Evolutionary conservation across 2,888 invertebrate species (phyloP).

Genomic region (Macrophya annulata): DNA sequence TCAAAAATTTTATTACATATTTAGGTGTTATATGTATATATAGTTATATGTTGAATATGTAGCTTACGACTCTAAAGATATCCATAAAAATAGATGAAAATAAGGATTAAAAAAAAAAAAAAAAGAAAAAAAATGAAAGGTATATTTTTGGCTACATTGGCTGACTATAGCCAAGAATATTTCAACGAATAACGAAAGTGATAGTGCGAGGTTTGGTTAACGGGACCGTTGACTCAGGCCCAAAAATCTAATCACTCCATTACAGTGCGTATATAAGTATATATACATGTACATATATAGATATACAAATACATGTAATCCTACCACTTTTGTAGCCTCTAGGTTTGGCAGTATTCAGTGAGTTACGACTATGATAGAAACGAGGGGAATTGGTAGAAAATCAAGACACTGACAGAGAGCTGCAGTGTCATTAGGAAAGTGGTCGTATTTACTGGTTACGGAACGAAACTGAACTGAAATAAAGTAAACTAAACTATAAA

Average conservation of each 20-base stretch:
- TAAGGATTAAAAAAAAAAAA: background rate
- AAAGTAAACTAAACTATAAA: background rate
- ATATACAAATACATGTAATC: background rate
- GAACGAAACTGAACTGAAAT: background rate
- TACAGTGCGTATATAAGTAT: background rate
- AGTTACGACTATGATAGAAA: background rate
- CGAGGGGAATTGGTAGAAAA: background rate
- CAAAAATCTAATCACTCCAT: conserved; percentile 7
- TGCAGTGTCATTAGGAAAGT: conserved; percentile 25
- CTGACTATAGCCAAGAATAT: background rate
- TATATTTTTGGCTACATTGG: background rate
- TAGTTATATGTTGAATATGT: too few relatives aligned
- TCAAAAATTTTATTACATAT: too few relatives aligned
- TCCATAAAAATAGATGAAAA: too few relatives aligned
- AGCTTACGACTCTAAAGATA: too few relatives aligned
- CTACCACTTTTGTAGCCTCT: background rate
- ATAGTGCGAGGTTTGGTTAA: conserved; percentile 10
- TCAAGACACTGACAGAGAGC: background rate
- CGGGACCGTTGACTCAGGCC: conserved; percentile 11
- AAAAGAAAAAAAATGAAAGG: background rate
- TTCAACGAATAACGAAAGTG: conserved; percentile 18
- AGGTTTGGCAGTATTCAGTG: background rate
- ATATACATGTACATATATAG: background rate
- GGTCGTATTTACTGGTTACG: background rate
- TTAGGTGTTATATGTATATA: too few relatives aligned